These are phyloP conservation scores for Amphiprion clarkii DNA, from an alignment of 2,797 vertebrate species.

Conservation along the genomic window DNA sequence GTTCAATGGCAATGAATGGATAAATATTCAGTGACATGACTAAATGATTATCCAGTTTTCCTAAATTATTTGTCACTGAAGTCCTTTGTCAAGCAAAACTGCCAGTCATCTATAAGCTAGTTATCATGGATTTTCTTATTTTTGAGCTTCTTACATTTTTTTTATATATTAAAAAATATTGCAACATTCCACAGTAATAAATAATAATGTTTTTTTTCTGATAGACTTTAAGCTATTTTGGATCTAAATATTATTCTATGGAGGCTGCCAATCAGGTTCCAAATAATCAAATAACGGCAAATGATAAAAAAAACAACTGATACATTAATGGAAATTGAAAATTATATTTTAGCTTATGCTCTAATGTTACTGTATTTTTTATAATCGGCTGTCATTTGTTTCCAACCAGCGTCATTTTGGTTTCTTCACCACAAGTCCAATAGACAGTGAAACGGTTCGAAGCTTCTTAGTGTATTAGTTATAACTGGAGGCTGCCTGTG, in stretches of 20 bases:
- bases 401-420: slow-evolving; percentile 14
- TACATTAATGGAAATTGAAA: neutral
- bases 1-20: neutral
- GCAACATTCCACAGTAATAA: neutral
- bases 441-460: slow-evolving; percentile 42
- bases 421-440: slow-evolving; percentile 48
- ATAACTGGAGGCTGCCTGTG: slow-evolving; percentile 47
- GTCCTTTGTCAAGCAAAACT: neutral
- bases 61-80: neutral
- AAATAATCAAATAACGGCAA: too few relatives aligned
- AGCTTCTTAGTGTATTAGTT: slow-evolving; percentile 40
- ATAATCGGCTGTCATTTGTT: slow-evolving; percentile 11
- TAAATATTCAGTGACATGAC: neutral
- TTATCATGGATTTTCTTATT: neutral
- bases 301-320: too few relatives aligned
- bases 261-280: neutral
- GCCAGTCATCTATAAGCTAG: neutral
- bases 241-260: neutral
- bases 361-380: slow-evolving; percentile 1
- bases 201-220: neutral
- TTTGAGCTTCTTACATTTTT: neutral
- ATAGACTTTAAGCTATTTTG: neutral
- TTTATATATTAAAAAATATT: neutral
- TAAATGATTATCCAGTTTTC: neutral
- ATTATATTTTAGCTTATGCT: neutral